These are phyloP conservation scores for Notothenia coriiceps DNA, from an alignment of 2,113 vertebrate genomes.

Conservation along the genomic window DNA sequence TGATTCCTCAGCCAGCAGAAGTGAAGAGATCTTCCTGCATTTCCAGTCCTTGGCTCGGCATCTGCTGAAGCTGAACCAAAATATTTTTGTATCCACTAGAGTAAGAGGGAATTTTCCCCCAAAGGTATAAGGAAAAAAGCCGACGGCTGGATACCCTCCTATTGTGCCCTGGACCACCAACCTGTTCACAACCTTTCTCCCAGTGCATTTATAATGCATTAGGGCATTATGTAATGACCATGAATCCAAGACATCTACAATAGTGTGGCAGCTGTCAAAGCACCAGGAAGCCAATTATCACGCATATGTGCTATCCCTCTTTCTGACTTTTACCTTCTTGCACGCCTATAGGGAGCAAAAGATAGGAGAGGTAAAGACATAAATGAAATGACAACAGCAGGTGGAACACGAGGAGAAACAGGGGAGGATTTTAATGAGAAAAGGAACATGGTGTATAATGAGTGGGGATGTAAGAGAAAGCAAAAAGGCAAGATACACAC, in stretches of 20 bases:
- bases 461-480: conserved; percentile 34
- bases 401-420: conserved; percentile 29
- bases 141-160: background rate
- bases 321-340: conserved; percentile 59
- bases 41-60: background rate
- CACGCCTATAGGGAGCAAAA: conserved; percentile 18
- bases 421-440: conserved; percentile 50
- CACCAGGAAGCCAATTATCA: conserved; percentile 75
- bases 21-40: conserved; percentile 22
- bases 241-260: conserved; percentile 57
- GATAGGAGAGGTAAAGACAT: conserved; percentile 11
- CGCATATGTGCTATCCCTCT: conserved; percentile 49
- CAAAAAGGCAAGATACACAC: conserved; percentile 4
- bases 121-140: conserved; percentile 15
- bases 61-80: conserved; percentile 9
- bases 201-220: conserved; percentile 67
- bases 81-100: conserved; percentile 22
- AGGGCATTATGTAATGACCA: conserved; percentile 70
- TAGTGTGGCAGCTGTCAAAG: conserved; percentile 74
- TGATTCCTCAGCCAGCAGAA: conserved; percentile 17
- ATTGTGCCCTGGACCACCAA: conserved; percentile 33
- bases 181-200: conserved; percentile 47
- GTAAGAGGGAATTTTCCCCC: conserved; percentile 8
- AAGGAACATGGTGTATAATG: conserved; percentile 31
- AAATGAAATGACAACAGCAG: conserved; percentile 44